Evolutionary conservation across 2,888 invertebrate species (phyloP).

Genomic region (Gymnoscelis rufifasciata): DNA sequence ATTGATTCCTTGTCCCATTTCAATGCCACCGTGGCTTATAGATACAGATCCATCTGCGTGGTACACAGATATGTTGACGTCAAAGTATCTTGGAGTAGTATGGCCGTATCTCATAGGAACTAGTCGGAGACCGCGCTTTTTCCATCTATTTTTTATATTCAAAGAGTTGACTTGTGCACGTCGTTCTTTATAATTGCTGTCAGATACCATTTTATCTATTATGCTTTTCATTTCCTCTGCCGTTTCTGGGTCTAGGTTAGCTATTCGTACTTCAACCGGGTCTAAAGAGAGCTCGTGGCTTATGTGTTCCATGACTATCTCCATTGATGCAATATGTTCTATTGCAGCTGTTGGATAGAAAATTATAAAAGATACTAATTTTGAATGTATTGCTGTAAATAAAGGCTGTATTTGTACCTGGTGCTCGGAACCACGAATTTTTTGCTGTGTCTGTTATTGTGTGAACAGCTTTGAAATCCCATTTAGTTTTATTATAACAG

Average conservation of each 20-base stretch:
- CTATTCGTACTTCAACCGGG: constrained; percentile 73
- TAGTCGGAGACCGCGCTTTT: constrained; percentile 81
- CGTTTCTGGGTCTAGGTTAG: constrained; percentile 63
- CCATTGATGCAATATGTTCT: constrained; percentile 76
- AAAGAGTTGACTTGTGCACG: constrained; percentile 68
- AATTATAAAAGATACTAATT: background rate
- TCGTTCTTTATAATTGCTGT: constrained; percentile 72
- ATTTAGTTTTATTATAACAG: constrained; percentile 44
- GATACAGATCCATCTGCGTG: constrained; percentile 81
- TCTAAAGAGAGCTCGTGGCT: constrained; percentile 74
- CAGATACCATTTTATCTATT: constrained; percentile 67
- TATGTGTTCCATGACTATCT: constrained; percentile 82
- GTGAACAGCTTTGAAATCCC: constrained; percentile 41
- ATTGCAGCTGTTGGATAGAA: constrained; percentile 53
- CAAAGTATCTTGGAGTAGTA: constrained; percentile 8
- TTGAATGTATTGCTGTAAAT: background rate
- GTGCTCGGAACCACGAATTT: constrained; percentile 52
- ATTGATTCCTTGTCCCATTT: constrained; percentile 82
- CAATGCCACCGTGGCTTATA: constrained; percentile 65
- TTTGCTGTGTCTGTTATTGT: constrained; percentile 49
- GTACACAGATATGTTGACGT: constrained; percentile 30
- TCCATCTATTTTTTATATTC: constrained; percentile 84
- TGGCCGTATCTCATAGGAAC: constrained; percentile 79
- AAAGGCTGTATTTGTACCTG: constrained; percentile 33
- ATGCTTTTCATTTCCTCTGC: constrained; percentile 52